A percentile compares a stretch with the other conserved stretches of the same genome.
These are phyloP conservation scores for Hydrozoanthus gracilis DNA, from an alignment of 92 coral and sea anemone genomes.

Conservation along the genomic window DNA sequence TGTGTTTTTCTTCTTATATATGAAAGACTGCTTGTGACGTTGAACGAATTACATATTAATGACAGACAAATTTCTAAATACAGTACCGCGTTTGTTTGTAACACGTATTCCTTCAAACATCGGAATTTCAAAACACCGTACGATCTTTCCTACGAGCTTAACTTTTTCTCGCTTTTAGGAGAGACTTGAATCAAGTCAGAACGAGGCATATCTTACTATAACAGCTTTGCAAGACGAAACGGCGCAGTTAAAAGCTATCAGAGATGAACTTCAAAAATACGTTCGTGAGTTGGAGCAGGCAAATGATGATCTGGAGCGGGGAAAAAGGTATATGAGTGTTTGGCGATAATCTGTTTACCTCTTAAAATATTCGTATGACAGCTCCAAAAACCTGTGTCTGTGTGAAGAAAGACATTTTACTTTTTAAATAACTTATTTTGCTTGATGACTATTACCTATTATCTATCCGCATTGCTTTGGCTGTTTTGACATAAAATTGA, in stretches of 20 bases:
- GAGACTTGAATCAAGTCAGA: conserved; percentile 96
- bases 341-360: background rate
- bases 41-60: conserved; percentile 74
- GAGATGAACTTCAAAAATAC: conserved; percentile 94
- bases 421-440: background rate
- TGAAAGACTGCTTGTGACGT: conserved; percentile 65
- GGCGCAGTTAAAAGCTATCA: conserved; percentile 97
- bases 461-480: background rate
- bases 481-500: background rate
- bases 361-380: background rate
- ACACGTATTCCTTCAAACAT: conserved; percentile 41
- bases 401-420: background rate
- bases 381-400: background rate
- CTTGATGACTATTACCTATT: conserved; percentile 34
- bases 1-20: background rate
- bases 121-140: background rate
- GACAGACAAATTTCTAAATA: conserved; percentile 57
- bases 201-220: conserved; percentile 95
- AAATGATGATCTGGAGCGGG: conserved; percentile 97
- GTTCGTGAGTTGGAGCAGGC: conserved; percentile 99
- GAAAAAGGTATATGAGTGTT: conserved; percentile 78
- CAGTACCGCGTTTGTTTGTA: conserved; percentile 47
- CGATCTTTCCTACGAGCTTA: background rate
- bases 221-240: conserved; percentile 97
- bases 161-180: conserved; percentile 64